Conservation (phyloP, 2,113 vertebrate genomes). For the Syngnathus scovelli region DNA sequence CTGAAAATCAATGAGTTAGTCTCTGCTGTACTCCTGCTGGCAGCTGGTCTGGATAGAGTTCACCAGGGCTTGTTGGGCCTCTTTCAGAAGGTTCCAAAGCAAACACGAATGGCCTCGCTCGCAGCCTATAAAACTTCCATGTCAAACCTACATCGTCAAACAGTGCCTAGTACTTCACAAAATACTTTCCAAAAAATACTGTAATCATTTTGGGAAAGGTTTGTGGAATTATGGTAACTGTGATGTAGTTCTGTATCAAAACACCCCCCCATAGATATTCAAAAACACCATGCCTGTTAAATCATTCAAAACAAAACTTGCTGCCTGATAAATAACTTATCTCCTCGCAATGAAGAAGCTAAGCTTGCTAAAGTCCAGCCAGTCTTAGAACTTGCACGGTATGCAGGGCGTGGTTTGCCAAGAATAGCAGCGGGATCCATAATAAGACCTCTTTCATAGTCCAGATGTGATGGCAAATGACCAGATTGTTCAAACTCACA, state of each 20-base stretch:
- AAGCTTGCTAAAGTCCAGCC: background rate
- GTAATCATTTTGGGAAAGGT: background rate
- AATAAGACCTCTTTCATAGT: slow-evolving; percentile 10
- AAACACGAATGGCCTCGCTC: slow-evolving; percentile 46
- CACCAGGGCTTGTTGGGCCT: slow-evolving; percentile 33
- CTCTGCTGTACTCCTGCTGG: slow-evolving; percentile 41
- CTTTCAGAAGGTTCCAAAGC: slow-evolving; percentile 54
- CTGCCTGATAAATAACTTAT: background rate
- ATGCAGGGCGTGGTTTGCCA: slow-evolving; percentile 9
- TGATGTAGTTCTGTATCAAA: background rate
- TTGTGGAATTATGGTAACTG: background rate
- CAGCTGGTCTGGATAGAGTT: slow-evolving; percentile 37
- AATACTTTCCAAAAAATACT: background rate
- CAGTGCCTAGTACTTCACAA: slow-evolving; percentile 5
- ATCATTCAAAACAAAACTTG: background rate
- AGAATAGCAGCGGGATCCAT: slow-evolving; percentile 8
- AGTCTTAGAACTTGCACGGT: background rate
- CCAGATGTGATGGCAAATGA: slow-evolving; percentile 10
- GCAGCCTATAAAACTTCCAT: slow-evolving; percentile 40
- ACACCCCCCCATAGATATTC: background rate
- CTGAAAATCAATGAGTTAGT: slow-evolving; percentile 28
- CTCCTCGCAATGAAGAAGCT: background rate
- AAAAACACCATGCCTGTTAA: background rate
- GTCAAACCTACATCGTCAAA: slow-evolving; percentile 31
- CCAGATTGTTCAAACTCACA: slow-evolving; percentile 6